phyloP scores from a whole-genome alignment of 2,888 invertebrate species.

The Drosophila sordidula region DNA sequence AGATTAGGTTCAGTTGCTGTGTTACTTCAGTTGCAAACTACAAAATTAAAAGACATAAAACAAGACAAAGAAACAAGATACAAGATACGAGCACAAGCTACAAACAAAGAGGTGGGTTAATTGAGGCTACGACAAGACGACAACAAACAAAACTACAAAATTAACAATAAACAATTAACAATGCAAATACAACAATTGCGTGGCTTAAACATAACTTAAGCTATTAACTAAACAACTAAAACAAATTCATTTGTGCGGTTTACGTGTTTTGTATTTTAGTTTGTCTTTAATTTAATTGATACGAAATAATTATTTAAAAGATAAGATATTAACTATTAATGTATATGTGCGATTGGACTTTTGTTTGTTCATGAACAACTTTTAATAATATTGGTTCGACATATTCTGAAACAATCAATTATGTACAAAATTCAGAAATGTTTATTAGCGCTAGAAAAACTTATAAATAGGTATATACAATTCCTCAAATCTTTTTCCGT shows the following conservation, averaged over 20 bases:
- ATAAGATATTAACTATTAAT: constrained; percentile 17
- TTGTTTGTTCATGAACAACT: constrained; percentile 7
- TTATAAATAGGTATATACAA: constrained; percentile 31
- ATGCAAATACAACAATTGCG: constrained; percentile 35
- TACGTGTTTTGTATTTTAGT: constrained; percentile 27
- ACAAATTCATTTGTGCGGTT: constrained; percentile 46
- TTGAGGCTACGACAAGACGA: constrained; percentile 56
- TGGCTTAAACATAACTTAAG: constrained; percentile 46
- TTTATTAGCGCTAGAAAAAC: not conserved
- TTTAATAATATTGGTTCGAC: not conserved
- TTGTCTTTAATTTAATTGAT: constrained; percentile 3
- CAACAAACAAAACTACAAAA: constrained; percentile 62
- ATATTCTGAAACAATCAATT: constrained; percentile 13
- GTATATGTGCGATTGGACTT: not conserved
- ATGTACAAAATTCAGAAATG: constrained; percentile 3
- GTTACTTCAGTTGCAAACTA: constrained; percentile 21
- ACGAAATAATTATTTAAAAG: constrained; percentile 3
- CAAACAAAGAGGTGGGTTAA: constrained; percentile 44
- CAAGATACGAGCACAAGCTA: constrained; percentile 38
- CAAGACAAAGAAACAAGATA: constrained; percentile 31
- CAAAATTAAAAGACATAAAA: constrained; percentile 29
- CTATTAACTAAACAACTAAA: constrained; percentile 33
- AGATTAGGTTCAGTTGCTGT: constrained; percentile 3
- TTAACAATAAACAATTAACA: constrained; percentile 34
- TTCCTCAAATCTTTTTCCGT: not conserved